phyloP scores from a whole-genome alignment of 2,113 vertebrate genomes.

The Prietella phreatophila region DNA sequence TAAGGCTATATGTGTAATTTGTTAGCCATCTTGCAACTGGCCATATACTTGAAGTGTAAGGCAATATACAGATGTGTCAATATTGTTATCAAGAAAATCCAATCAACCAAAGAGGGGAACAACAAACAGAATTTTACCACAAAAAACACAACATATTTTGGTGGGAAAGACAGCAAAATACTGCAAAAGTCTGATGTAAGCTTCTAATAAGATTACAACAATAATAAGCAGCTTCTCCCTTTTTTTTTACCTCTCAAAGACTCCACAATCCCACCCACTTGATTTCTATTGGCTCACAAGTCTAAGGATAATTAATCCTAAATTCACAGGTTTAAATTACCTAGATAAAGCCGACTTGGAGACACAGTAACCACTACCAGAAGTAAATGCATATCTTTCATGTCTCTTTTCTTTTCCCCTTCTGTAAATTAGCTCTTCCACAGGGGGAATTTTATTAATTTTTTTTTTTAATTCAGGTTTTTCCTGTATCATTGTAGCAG shows the following conservation, averaged over 20 bases:
- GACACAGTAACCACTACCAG: not conserved
- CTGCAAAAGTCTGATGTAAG: no score
- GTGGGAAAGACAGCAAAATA: not conserved
- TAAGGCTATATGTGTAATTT: not conserved
- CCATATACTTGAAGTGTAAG: not conserved
- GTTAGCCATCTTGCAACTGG: not conserved
- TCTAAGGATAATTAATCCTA: not conserved
- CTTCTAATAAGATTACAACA: not conserved
- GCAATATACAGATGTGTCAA: not conserved
- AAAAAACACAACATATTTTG: not conserved
- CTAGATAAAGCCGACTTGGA: not conserved
- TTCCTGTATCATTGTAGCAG: not conserved
- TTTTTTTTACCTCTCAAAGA: not conserved
- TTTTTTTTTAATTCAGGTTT: not conserved
- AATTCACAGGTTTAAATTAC: not conserved
- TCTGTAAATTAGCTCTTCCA: not conserved
- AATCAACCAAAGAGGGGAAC: not conserved
- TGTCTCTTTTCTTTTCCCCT: not conserved
- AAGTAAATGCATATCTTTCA: not conserved
- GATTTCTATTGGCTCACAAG: not conserved
- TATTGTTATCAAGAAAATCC: not conserved
- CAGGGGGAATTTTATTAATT: no score
- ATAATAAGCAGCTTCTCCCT: not conserved
- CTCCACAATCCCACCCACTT: not conserved
- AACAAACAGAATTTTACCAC: not conserved